Evolutionary conservation across 2,113 vertebrate species (phyloP).

Genomic region (Papio anubis): DNA sequence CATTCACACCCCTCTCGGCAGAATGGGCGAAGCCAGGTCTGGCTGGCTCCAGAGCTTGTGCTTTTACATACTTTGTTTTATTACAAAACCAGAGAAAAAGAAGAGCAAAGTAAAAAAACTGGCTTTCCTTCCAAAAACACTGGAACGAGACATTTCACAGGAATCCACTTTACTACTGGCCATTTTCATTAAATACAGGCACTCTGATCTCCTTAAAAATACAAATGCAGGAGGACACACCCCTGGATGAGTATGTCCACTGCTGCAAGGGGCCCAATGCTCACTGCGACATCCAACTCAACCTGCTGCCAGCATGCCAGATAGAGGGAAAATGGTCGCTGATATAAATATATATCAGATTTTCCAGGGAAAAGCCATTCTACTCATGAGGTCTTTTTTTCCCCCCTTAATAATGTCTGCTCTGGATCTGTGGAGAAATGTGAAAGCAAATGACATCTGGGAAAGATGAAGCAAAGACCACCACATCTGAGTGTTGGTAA

Average conservation of each 20-base stretch:
- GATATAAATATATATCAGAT: not conserved
- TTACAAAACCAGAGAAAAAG: not conserved
- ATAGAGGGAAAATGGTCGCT: not conserved
- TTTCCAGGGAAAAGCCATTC: conserved; percentile 28
- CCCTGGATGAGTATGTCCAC: not conserved
- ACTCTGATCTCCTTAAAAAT: not conserved
- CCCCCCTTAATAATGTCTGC: not conserved
- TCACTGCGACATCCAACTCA: not conserved
- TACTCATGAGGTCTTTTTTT: not conserved
- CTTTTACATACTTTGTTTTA: not conserved
- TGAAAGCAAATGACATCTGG: conserved; percentile 4
- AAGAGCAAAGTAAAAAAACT: not conserved
- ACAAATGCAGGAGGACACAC: not conserved
- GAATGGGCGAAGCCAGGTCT: too few species aligned
- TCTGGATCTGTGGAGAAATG: not conserved
- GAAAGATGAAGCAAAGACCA: conserved; percentile 20
- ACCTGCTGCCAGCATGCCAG: not conserved
- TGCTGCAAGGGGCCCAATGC: not conserved
- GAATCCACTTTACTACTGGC: too few species aligned
- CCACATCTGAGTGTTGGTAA: conserved; percentile 18
- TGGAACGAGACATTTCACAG: not conserved
- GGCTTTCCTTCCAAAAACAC: not conserved
- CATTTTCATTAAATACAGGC: not conserved
- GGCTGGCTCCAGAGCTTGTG: not conserved
- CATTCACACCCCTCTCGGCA: not conserved